Evolutionary conservation across 2,797 vertebrate genomes (phyloP).

Genomic region (Okamejei kenojei): DNA sequence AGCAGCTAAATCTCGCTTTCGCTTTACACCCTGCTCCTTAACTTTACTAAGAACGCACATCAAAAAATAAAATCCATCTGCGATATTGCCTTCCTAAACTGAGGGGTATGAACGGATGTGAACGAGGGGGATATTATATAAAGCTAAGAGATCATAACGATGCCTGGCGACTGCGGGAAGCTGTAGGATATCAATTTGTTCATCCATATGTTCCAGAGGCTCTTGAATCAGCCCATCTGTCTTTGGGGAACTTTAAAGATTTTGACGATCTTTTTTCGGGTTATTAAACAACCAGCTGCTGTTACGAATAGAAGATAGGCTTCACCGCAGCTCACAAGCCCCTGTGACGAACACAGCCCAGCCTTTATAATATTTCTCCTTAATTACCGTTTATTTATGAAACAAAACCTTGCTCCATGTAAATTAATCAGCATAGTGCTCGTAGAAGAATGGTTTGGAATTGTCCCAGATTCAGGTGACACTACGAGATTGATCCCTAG

Average conservation of each 20-base stretch:
- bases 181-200: constrained; percentile 54
- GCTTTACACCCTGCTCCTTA: background rate
- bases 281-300: constrained; percentile 70
- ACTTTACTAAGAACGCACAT: background rate
- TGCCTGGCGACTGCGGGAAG: background rate
- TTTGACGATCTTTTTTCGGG: constrained; percentile 64
- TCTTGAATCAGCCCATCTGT: constrained; percentile 60
- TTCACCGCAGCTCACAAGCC: constrained; percentile 50
- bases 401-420: background rate
- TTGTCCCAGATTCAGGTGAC: background rate
- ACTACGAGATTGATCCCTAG: no score
- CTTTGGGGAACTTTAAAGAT: constrained; percentile 56
- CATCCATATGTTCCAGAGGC: constrained; percentile 59
- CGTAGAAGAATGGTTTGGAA: background rate
- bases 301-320: constrained; percentile 65
- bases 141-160: background rate
- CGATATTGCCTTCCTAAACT: background rate
- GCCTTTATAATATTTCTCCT: constrained; percentile 44
- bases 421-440: background rate
- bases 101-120: background rate
- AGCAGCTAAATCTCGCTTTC: background rate
- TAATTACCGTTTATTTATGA: constrained; percentile 44
- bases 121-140: background rate
- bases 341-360: constrained; percentile 52
- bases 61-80: background rate